phyloP scores from a whole-genome alignment of 2,113 vertebrate genomes.

The Cyphomyrus plagiostoma region DNA sequence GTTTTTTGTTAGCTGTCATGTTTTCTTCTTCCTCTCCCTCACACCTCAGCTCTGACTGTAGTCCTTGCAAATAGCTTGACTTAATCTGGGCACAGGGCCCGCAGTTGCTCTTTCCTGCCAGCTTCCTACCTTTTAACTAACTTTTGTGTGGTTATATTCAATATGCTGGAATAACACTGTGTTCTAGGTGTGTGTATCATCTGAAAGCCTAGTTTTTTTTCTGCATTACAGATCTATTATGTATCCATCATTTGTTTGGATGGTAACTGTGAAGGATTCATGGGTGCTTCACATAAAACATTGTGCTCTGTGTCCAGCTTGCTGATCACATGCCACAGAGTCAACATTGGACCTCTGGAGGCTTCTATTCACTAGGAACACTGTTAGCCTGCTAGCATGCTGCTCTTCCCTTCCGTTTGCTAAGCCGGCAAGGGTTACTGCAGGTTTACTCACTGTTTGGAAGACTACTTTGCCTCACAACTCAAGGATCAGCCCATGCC shows the following conservation, averaged over 20 bases:
- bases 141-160: neutral
- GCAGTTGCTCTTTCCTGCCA: neutral
- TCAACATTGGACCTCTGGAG: neutral
- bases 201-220: neutral
- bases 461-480: neutral
- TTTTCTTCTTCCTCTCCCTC: slow-evolving; percentile 27
- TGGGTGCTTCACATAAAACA: no score
- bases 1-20: slow-evolving; percentile 41
- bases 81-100: slow-evolving; percentile 35
- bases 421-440: neutral
- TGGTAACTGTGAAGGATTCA: neutral
- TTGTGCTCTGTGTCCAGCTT: neutral
- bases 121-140: neutral
- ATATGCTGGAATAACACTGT: neutral
- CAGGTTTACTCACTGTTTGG: neutral
- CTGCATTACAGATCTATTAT: neutral
- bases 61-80: slow-evolving; percentile 48
- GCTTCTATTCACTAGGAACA: neutral
- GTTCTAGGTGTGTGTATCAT: neutral
- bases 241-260: neutral
- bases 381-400: neutral
- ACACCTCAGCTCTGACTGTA: slow-evolving; percentile 43
- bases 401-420: neutral
- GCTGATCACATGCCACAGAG: neutral
- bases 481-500: neutral